These are phyloP conservation scores for Pelvicachromis taeniatus DNA, from an alignment of 2,113 vertebrate genomes.

Conservation along the genomic window DNA sequence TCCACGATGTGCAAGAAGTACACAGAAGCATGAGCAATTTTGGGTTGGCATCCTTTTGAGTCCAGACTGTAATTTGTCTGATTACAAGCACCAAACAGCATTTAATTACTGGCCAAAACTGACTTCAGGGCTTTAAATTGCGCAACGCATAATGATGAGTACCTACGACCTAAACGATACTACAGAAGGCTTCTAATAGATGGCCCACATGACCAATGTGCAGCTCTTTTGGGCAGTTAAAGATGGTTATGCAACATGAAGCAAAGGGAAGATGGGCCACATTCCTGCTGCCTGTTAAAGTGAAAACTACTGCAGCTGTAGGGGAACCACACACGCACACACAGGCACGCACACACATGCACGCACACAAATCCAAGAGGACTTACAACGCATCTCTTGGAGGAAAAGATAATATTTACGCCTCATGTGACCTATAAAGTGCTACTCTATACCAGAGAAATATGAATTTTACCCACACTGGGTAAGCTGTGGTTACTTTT, in stretches of 20 bases:
- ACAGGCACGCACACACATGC: neutral
- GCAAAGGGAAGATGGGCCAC: slow-evolving; percentile 33
- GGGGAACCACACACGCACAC: too few relatives aligned
- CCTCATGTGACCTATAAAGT: neutral
- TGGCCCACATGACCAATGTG: neutral
- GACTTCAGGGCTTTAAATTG: neutral
- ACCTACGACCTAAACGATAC: neutral
- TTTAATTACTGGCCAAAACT: neutral
- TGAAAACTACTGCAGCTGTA: slow-evolving; percentile 38
- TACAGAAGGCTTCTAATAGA: neutral
- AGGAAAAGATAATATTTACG: neutral
- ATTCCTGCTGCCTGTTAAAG: slow-evolving; percentile 60
- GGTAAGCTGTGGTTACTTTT: neutral
- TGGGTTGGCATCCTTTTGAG: neutral
- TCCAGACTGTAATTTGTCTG: neutral
- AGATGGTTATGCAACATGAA: slow-evolving; percentile 38
- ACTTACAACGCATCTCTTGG: neutral
- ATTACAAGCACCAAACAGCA: neutral
- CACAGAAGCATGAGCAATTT: neutral
- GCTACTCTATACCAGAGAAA: neutral
- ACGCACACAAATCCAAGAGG: neutral
- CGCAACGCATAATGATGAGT: neutral
- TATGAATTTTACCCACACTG: neutral
- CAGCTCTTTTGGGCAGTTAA: slow-evolving; percentile 7
- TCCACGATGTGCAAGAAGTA: neutral